Percentiles rank a stretch among this genome's conserved stretches.
Conservation (phyloP, 1,140 invertebrate species). For the Copidosoma floridanum region DNA sequence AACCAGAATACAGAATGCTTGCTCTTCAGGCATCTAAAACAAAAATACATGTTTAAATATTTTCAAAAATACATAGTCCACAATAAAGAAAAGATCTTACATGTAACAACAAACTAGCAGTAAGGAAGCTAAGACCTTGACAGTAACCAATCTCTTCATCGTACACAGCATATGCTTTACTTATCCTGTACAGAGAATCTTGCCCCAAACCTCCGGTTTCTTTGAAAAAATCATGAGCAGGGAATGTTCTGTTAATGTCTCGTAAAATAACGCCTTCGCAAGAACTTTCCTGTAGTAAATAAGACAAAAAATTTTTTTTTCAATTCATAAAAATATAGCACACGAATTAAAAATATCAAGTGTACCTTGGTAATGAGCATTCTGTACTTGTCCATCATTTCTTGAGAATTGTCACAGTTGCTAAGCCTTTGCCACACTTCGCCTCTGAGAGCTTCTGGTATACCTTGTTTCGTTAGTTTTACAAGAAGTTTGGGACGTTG, state of each 20-base stretch:
- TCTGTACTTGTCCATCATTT: constrained; percentile 90
- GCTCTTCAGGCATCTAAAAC: constrained; percentile 97
- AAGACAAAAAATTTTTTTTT: too few relatives aligned
- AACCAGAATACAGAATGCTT: constrained; percentile 95
- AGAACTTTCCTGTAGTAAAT: constrained; percentile 68
- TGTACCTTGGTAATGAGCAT: constrained; percentile 85
- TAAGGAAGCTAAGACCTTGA: constrained; percentile 96
- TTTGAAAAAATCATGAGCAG: constrained; percentile 97
- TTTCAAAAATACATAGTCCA: constrained; percentile 5
- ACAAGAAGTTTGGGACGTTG: constrained; percentile 77
- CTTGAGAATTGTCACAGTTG: constrained; percentile 76
- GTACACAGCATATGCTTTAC: constrained; percentile 95
- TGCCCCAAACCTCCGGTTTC: constrained; percentile 88
- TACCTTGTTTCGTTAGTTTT: constrained; percentile 79
- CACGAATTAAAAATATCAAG: constrained; percentile 10
- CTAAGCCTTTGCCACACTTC: constrained; percentile 97
- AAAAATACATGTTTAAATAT: constrained; percentile 3
- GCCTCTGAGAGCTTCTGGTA: constrained; percentile 93
- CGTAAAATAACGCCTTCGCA: constrained; percentile 91
- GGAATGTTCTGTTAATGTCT: constrained; percentile 97
- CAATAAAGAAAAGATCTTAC: constrained; percentile 61
- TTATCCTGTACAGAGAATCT: constrained; percentile 92
- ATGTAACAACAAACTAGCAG: constrained; percentile 91
- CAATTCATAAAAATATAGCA: too few relatives aligned
- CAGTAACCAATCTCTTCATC: constrained; percentile 98